phyloP scores from a whole-genome alignment of 2,113 vertebrate species.

The Dasyurus viverrinus region DNA sequence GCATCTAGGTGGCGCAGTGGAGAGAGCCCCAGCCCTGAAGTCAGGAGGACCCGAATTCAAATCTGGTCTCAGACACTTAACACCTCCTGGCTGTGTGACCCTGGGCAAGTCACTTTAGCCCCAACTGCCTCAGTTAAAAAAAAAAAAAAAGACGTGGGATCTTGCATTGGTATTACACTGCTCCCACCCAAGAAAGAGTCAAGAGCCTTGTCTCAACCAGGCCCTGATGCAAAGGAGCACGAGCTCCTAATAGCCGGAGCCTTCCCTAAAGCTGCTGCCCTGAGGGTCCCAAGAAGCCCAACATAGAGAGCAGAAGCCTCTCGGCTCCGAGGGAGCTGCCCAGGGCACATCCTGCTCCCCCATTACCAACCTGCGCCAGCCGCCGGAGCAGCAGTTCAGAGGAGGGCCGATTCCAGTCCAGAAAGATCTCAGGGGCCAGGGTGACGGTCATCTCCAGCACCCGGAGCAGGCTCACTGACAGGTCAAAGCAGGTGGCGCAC shows the following conservation, averaged over 20 bases:
- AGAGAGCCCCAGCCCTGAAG: too few species aligned
- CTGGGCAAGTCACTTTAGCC: too few species aligned
- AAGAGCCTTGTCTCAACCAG: background rate
- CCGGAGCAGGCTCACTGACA: constrained; percentile 96
- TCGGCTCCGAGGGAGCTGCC: background rate
- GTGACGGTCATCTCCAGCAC: constrained; percentile 98
- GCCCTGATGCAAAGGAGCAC: background rate
- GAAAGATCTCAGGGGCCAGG: constrained; percentile 94
- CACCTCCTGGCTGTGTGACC: too few species aligned
- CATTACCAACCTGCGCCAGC: constrained; percentile 91
- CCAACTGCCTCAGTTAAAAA: too few species aligned
- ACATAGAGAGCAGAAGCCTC: background rate
- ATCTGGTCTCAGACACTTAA: too few species aligned
- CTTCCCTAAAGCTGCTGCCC: background rate
- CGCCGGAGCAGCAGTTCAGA: constrained; percentile 96
- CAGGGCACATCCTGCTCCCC: background rate
- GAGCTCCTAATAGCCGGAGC: background rate
- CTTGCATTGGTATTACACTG: background rate
- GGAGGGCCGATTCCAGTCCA: constrained; percentile 93
- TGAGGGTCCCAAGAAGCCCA: background rate
- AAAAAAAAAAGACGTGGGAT: too few species aligned
- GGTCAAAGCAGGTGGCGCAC: constrained; percentile 98
- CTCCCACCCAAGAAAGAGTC: background rate
- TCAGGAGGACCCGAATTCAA: too few species aligned
- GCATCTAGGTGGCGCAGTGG: too few species aligned